Percentiles rank a stretch among this genome's conserved stretches.
Conservation (phyloP, 2,113 vertebrate species). For the Struthio camelus region DNA sequence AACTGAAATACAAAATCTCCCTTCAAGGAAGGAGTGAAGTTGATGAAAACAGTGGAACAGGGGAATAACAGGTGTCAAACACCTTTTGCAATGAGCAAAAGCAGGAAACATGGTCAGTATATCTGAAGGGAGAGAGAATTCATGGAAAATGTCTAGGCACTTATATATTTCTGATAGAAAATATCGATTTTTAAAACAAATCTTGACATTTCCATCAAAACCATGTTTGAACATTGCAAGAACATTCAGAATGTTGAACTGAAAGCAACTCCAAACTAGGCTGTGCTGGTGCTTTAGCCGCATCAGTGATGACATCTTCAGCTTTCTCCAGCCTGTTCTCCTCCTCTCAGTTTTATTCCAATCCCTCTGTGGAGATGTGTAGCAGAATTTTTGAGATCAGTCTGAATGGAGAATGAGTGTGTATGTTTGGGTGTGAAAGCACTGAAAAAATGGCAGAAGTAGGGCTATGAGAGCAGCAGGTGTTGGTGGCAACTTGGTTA, state of each 20-base stretch:
- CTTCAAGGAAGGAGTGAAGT: not conserved
- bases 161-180: not conserved
- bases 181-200: not conserved
- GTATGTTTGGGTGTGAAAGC: not conserved
- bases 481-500: not conserved
- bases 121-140: not conserved
- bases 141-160: not conserved
- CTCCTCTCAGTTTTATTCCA: slow-evolving; percentile 50
- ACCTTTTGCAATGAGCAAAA: slow-evolving; percentile 8
- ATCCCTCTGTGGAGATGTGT: not conserved
- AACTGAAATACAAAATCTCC: not conserved
- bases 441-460: not conserved
- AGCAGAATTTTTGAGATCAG: not conserved
- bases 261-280: slow-evolving; percentile 7
- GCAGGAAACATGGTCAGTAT: not conserved
- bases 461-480: not conserved
- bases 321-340: slow-evolving; percentile 21
- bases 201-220: not conserved
- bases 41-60: slow-evolving; percentile 15
- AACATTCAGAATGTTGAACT: slow-evolving; percentile 22
- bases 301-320: not conserved
- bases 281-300: slow-evolving; percentile 31
- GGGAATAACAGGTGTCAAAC: not conserved
- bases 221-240: not conserved
- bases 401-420: not conserved